Percentiles rank a stretch among this genome's conserved stretches.
Conservation (phyloP, 2,888 invertebrate genomes). For the Agonum fuliginosum region DNA sequence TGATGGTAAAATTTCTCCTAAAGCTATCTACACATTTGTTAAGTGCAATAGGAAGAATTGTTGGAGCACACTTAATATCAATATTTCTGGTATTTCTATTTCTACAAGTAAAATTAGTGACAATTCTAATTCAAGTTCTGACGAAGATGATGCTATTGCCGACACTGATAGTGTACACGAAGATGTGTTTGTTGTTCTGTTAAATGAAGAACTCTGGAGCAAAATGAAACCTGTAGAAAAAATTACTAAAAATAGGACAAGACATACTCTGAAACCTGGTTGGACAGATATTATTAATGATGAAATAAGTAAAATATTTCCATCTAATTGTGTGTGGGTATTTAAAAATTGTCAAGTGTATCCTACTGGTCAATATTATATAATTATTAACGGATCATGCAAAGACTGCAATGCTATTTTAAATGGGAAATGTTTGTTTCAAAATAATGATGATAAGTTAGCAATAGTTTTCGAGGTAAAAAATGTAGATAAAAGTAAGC, state of each 20-base stretch:
- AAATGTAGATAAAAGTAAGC: neutral
- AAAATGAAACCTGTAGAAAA: neutral
- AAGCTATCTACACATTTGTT: neutral
- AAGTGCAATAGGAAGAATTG: neutral
- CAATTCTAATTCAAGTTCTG: neutral
- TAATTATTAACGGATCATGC: neutral
- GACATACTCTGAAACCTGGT: neutral
- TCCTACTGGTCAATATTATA: neutral
- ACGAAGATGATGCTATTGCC: neutral
- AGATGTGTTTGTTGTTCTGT: neutral
- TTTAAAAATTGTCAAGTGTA: neutral
- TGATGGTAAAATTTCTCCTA: neutral
- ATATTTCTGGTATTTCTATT: neutral
- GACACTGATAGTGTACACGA: neutral
- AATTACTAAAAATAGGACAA: neutral
- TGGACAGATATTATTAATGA: slow-evolving; percentile 1
- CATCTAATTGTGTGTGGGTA: neutral
- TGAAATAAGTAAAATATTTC: neutral
- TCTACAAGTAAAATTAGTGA: neutral
- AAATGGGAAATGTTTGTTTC: neutral
- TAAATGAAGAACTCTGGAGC: neutral
- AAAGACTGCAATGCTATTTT: neutral
- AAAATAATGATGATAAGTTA: neutral
- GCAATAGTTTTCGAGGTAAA: neutral
- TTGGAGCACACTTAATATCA: neutral